Percentiles rank a stretch among this genome's conserved stretches.
Conservation (phyloP, 2,888 invertebrate genomes). For the Tinea pellionella region DNA sequence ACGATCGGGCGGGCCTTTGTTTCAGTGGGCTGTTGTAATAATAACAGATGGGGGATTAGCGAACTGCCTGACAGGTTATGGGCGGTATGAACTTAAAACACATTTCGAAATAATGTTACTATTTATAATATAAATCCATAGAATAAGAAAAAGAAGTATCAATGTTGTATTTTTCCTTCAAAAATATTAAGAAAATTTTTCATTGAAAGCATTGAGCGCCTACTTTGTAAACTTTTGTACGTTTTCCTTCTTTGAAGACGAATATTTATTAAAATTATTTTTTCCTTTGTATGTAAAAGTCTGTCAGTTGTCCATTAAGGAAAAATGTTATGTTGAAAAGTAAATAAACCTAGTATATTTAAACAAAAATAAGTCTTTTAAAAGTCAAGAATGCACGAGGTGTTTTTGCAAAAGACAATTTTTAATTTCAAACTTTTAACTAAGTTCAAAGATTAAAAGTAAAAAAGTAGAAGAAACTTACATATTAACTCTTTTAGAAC, state of each 20-base stretch:
- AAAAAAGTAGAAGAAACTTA: background rate
- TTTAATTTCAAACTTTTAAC: too few relatives aligned
- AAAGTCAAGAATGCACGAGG: too few relatives aligned
- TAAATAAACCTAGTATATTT: background rate
- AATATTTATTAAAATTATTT: background rate
- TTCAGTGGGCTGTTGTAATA: constrained; percentile 61
- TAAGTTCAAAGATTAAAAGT: background rate
- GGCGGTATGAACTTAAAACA: constrained; percentile 29
- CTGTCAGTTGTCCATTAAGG: background rate
- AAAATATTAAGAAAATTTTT: background rate
- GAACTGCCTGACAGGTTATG: constrained; percentile 29
- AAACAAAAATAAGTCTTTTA: background rate
- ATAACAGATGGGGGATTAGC: constrained; percentile 63
- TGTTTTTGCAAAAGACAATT: too few relatives aligned
- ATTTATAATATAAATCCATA: background rate
- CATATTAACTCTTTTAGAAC: background rate
- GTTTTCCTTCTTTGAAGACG: background rate
- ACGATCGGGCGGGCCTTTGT: constrained; percentile 59
- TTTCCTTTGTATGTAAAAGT: background rate
- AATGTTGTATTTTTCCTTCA: background rate
- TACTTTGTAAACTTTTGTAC: background rate
- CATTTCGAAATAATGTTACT: background rate
- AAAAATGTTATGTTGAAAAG: background rate
- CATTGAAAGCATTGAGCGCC: background rate
- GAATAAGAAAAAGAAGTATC: background rate